Percentiles rank a stretch among this genome's conserved stretches.
Evolutionary conservation across 2,888 invertebrate genomes (phyloP).

Genomic region (Zhuqinia jingwanae): DNA sequence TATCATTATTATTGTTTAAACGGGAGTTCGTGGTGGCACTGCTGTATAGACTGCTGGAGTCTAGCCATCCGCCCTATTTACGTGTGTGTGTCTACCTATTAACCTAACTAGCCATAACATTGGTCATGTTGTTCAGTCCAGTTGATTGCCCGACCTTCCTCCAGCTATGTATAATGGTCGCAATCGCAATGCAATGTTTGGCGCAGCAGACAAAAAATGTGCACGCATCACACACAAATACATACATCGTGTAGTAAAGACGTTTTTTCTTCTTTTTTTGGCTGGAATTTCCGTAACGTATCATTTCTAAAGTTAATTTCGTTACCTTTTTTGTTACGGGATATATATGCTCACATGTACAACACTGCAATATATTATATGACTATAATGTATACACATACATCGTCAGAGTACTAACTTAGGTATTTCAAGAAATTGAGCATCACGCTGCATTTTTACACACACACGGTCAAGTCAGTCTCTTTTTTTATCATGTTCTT

Average conservation of each 20-base stretch:
- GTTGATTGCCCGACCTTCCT: slow-evolving; percentile 44
- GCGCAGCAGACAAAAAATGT: neutral
- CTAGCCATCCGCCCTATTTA: neutral
- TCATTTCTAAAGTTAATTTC: slow-evolving; percentile 55
- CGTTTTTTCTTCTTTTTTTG: slow-evolving; percentile 35
- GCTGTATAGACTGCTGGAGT: neutral
- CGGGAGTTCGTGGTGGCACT: neutral
- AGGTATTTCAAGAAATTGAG: slow-evolving; percentile 4
- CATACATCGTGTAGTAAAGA: slow-evolving; percentile 25
- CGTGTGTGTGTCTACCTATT: neutral
- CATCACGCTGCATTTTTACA: slow-evolving; percentile 32
- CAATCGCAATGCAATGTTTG: neutral
- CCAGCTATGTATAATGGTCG: no score
- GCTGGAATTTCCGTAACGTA: slow-evolving; percentile 65
- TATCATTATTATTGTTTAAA: slow-evolving; percentile 18
- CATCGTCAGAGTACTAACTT: neutral
- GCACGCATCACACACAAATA: slow-evolving; percentile 5
- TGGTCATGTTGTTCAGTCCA: slow-evolving; percentile 11
- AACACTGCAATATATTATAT: neutral
- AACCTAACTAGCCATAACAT: slow-evolving; percentile 14
- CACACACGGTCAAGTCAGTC: neutral
- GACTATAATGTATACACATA: neutral
- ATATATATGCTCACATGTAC: slow-evolving; percentile 14
- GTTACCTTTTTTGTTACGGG: slow-evolving; percentile 63
- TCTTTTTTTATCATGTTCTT: neutral